Conservation (phyloP, 2,113 vertebrate genomes). For the Lasiurus borealis region DNA sequence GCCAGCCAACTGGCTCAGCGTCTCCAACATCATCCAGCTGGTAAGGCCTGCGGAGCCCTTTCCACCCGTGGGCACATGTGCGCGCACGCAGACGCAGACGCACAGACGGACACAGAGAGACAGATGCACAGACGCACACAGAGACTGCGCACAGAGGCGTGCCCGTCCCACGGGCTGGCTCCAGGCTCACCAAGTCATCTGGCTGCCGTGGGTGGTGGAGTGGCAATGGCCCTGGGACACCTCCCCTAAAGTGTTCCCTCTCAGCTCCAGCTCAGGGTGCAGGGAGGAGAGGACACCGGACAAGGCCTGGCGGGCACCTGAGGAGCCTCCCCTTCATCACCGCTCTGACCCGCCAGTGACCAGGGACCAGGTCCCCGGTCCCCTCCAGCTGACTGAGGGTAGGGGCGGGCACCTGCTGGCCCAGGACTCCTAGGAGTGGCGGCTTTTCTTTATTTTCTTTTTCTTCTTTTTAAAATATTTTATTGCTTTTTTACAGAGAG, state of each 20-base stretch:
- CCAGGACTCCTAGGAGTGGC: neutral
- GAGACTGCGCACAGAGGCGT: neutral
- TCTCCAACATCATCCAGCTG: slow-evolving; percentile 98
- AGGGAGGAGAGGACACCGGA: neutral
- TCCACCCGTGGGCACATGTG: accelerated
- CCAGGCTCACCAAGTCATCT: accelerated
- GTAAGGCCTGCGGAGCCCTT: slow-evolving; percentile 87
- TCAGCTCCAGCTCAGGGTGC: neutral
- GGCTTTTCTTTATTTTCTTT: neutral
- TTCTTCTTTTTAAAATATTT: too few relatives aligned
- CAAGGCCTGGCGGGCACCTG: accelerated
- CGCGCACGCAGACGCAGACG: too few relatives aligned
- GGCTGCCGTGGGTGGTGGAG: neutral
- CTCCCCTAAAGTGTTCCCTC: accelerated
- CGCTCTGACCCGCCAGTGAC: neutral
- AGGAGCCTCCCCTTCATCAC: neutral
- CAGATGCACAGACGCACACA: accelerated
- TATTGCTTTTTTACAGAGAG: too few relatives aligned
- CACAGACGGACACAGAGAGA: too few relatives aligned
- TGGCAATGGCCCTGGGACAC: accelerated
- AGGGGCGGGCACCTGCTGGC: neutral
- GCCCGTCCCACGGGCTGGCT: accelerated
- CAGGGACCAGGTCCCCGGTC: neutral
- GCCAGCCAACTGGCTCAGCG: slow-evolving; percentile 95
- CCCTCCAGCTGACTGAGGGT: neutral